Base-by-base conservation (phyloP, 2,888 invertebrate genomes). In the Athripsodes cinereus region DNA sequence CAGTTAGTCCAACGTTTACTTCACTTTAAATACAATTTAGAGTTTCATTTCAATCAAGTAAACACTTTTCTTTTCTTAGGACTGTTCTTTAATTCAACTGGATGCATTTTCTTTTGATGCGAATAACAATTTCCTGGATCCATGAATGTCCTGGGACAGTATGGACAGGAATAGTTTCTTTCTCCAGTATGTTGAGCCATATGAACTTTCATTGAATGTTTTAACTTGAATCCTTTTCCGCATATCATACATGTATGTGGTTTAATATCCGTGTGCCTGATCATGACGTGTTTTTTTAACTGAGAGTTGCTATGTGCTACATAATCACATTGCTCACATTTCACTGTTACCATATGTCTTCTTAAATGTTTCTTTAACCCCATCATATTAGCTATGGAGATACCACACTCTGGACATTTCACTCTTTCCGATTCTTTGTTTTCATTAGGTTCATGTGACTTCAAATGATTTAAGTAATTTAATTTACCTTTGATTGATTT, bases 131-230 rank as follows among this genome's bases (percentile, higher is more conserved):
- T 62, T 16, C 57, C 62, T 2, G 62, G 46, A 13, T 53, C 52
- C 26, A 53, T 54, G 51, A 62, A 62, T 11, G 53, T 62, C 44
- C 57, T 62, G 8, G 59, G 55, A 55, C 62, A 62, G 31, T 50
- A 59, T 1, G 54, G 22, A 44, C 62, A 62, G 8, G 59, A 18
- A 46, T 46, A 62, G 46, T 59, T 62, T 22, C 51, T 49, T 52
- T 62, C 61, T 22, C 61, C 61, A 2, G 61, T 62, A 22, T 62
- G 61, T 35, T 62, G 61, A 13, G 57, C 59, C 61, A 62, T 59
- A 51, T 62, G 61, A 44, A 59, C 56, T 20, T 48, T 59, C 22
- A 62, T 46, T 18, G 56, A 51, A 44, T 31, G 55, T 22, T 58
- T 58, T 21, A 60, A 40, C 46, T 58, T 58, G 22, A 62, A 62